phyloP scores from a whole-genome alignment of 2,888 invertebrate species.

The Caenorhabditis sp. region DNA sequence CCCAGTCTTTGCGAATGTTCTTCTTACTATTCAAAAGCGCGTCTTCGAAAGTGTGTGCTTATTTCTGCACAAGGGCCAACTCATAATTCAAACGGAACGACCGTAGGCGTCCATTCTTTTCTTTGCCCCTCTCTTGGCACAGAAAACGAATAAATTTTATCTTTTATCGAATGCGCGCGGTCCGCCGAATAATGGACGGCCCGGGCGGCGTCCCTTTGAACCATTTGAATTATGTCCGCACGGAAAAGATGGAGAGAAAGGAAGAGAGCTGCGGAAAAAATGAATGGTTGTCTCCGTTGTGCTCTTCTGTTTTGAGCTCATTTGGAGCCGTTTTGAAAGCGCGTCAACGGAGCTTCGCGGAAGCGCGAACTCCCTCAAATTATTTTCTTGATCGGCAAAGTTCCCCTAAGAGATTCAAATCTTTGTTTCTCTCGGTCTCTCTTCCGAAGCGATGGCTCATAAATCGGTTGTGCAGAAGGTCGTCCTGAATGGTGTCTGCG shows the following conservation, averaged over 20 bases:
- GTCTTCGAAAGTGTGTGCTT: no score
- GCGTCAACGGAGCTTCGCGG: not conserved
- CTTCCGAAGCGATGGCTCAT: constrained; percentile 17
- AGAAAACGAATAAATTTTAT: constrained; percentile 59
- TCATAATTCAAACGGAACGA: constrained; percentile 50
- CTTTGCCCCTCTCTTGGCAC: constrained; percentile 6
- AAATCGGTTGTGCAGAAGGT: constrained; percentile 19
- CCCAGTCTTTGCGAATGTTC: no score
- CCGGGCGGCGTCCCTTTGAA: constrained; percentile 46
- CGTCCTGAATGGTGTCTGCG: constrained; percentile 1
- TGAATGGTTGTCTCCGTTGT: no score
- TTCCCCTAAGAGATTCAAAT: no score
- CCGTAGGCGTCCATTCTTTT: constrained; percentile 8
- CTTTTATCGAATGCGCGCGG: constrained; percentile 54
- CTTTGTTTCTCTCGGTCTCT: not conserved
- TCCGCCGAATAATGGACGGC: constrained; percentile 38
- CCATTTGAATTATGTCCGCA: constrained; percentile 39
- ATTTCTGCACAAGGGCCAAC: not conserved
- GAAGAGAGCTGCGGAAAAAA: not conserved
- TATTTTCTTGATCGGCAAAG: no score
- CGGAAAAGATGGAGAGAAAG: not conserved
- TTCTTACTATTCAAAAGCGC: no score
- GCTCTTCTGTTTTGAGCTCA: no score
- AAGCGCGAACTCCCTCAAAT: not conserved
- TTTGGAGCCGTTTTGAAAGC: no score